Conservation (phyloP, 2,113 vertebrate genomes). For the Strix uralensis region DNA sequence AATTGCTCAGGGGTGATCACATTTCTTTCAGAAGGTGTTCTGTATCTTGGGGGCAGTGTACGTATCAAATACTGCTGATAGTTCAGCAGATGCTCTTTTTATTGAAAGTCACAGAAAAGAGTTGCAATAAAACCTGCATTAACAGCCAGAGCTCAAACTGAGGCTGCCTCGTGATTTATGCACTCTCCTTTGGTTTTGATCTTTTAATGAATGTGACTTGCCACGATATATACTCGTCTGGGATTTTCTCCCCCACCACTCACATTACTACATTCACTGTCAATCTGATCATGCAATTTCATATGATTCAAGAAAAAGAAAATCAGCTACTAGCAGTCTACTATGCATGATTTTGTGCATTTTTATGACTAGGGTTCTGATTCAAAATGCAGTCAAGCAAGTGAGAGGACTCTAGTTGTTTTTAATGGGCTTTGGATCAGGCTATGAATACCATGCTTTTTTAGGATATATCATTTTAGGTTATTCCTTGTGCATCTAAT, state of each 20-base stretch:
- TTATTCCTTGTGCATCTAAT: not conserved
- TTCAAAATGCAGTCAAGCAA: not conserved
- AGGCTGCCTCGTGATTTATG: conserved; percentile 38
- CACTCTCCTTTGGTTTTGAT: conserved; percentile 43
- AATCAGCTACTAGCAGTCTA: not conserved
- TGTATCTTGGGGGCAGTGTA: not conserved
- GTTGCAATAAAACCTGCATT: conserved; percentile 54
- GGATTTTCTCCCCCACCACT: conserved; percentile 1
- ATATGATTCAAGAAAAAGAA: not conserved
- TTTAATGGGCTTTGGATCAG: not conserved
- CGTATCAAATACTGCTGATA: conserved; percentile 42
- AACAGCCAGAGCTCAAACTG: conserved; percentile 13
- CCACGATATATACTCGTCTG: not conserved
- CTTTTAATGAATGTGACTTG: conserved; percentile 44
- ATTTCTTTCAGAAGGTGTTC: conserved; percentile 44
- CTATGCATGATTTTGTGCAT: not conserved
- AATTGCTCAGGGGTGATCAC: not conserved
- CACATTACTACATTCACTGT: not conserved
- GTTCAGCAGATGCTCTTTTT: conserved; percentile 27
- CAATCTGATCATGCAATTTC: not conserved
- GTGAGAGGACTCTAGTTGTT: not conserved
- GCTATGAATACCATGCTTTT: not conserved
- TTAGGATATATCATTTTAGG: not conserved
- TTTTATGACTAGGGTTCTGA: not conserved
- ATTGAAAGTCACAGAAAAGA: conserved; percentile 19